Conservation (phyloP, 1,140 invertebrate genomes). For the Zaprionus kolodkinae region DNA sequence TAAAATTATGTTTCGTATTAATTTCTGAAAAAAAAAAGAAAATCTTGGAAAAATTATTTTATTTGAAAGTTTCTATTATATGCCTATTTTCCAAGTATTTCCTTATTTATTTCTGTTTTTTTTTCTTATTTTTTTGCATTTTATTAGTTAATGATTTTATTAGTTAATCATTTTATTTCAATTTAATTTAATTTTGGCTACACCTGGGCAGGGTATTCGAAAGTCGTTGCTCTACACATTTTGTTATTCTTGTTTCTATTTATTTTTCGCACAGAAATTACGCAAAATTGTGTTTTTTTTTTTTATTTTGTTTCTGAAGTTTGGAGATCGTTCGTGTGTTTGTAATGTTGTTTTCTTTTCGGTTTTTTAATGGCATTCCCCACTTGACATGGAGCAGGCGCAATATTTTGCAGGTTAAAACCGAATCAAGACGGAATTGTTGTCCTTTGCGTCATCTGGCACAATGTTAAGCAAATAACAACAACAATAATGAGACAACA, state of each 20-base stretch:
- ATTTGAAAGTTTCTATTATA: too few species aligned
- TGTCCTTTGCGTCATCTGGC: conserved; percentile 72
- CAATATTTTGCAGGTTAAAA: conserved; percentile 27
- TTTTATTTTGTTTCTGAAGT: conserved; percentile 19
- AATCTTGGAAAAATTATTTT: too few species aligned
- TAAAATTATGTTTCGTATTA: too few species aligned
- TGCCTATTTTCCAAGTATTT: too few species aligned
- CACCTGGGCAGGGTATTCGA: background rate
- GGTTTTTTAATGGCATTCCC: conserved; percentile 26
- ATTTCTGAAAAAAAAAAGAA: too few species aligned
- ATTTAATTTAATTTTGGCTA: too few species aligned
- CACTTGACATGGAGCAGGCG: conserved; percentile 2
- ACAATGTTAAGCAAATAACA: conserved; percentile 72
- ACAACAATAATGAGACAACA: conserved; percentile 44
- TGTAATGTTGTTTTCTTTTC: conserved; percentile 2
- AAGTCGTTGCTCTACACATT: background rate
- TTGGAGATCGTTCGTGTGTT: background rate
- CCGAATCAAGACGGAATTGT: conserved; percentile 45
- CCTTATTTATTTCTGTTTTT: too few species aligned
- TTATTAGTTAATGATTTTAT: too few species aligned
- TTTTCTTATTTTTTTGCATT: too few species aligned
- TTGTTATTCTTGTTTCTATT: conserved; percentile 17
- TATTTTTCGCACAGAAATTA: conserved; percentile 10
- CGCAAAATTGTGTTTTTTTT: conserved; percentile 29
- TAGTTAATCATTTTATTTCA: too few species aligned